phyloP scores from a whole-genome alignment of 2,888 invertebrate species.

The Camponotus fellah region DNA sequence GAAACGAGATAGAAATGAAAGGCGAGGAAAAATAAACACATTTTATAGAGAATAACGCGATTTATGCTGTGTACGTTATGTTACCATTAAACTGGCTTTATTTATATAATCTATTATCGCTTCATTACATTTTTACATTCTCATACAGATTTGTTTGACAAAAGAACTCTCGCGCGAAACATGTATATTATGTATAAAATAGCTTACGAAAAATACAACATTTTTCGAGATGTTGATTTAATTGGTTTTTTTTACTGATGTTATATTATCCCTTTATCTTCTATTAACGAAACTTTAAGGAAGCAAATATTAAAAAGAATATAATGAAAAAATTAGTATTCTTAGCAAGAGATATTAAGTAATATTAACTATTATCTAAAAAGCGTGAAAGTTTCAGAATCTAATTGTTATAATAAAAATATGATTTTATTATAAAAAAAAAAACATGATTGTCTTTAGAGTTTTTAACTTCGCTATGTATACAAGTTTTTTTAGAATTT shows the following conservation, averaged over 20 bases:
- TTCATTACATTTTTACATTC: conserved; percentile 43
- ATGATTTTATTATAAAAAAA: too few relatives aligned
- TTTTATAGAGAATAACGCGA: conserved; percentile 68
- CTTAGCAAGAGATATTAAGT: not conserved
- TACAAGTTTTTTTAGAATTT: not conserved
- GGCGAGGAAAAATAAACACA: conserved; percentile 35
- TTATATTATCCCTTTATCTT: not conserved
- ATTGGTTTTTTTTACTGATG: not conserved
- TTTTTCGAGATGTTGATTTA: conserved; percentile 34
- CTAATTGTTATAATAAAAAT: not conserved
- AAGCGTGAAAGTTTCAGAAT: conserved; percentile 1
- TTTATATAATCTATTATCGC: conserved; percentile 74
- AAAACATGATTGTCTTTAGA: not conserved
- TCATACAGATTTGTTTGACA: not conserved
- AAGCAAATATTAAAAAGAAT: not conserved
- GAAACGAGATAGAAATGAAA: conserved; percentile 46
- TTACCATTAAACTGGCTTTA: conserved; percentile 82
- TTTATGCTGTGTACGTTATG: conserved; percentile 78
- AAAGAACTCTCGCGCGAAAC: not conserved
- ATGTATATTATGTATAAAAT: conserved; percentile 52
- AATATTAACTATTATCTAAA: conserved; percentile 7
- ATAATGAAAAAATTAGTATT: conserved; percentile 14
- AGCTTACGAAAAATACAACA: conserved; percentile 36
- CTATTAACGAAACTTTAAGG: not conserved
- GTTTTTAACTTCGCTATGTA: not conserved